Evolutionary conservation across 2,888 invertebrate genomes (phyloP).

Genomic region (Drosophila paramelanica): DNA sequence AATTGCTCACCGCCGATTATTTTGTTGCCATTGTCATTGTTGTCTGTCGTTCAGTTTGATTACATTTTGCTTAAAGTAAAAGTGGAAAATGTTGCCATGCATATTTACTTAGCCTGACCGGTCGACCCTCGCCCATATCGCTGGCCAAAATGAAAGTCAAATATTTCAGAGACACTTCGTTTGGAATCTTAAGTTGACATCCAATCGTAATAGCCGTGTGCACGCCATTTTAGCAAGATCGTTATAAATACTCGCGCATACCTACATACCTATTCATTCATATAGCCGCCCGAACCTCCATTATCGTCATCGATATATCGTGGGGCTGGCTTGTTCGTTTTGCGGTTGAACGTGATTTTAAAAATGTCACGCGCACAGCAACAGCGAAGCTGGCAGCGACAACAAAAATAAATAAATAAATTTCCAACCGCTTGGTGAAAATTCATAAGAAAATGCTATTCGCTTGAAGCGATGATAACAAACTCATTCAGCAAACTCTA

Average conservation of each 20-base stretch:
- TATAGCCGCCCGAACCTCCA: conserved; percentile 33
- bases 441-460: conserved; percentile 45
- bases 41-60: conserved; percentile 49
- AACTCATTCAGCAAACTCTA: conserved; percentile 66
- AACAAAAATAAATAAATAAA: conserved; percentile 26
- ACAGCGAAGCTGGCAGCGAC: conserved; percentile 8
- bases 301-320: conserved; percentile 56
- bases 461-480: conserved; percentile 51
- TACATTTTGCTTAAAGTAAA: conserved; percentile 63
- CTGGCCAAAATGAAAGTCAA: conserved; percentile 41
- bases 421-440: conserved; percentile 14
- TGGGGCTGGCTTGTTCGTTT: conserved; percentile 47
- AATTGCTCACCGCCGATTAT: conserved; percentile 47
- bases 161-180: conserved; percentile 24
- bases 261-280: conserved; percentile 11
- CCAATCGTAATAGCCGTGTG: conserved; percentile 43
- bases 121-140: conserved; percentile 24
- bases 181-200: conserved; percentile 12
- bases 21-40: conserved; percentile 31
- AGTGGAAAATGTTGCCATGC: conserved; percentile 54
- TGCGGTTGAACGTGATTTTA: conserved; percentile 80
- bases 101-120: conserved; percentile 18
- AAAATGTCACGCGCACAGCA: conserved; percentile 78
- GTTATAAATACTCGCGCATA: conserved; percentile 47
- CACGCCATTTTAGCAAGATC: conserved; percentile 56